These are phyloP conservation scores for Sitodiplosis mosellana DNA, from an alignment of 1,140 invertebrate genomes.

Conservation along the genomic window DNA sequence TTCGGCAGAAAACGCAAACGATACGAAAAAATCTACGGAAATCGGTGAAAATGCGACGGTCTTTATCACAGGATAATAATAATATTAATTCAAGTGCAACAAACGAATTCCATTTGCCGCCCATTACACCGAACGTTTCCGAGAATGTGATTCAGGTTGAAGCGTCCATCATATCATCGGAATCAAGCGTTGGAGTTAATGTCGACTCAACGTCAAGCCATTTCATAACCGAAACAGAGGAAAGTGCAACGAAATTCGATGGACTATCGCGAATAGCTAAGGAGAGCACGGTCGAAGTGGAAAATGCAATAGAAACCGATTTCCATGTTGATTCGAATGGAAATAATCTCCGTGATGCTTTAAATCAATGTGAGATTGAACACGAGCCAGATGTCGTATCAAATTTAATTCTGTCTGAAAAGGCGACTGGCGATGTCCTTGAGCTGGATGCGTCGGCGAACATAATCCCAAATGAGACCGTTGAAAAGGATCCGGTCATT, in stretches of 20 bases:
- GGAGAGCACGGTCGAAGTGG: too few relatives aligned
- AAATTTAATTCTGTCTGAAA: too few relatives aligned
- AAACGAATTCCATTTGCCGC: slow-evolving; percentile 40
- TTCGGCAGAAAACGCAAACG: slow-evolving; percentile 14
- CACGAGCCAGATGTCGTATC: too few relatives aligned
- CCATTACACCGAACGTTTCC: slow-evolving; percentile 30
- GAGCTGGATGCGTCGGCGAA: too few relatives aligned
- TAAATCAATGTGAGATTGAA: too few relatives aligned
- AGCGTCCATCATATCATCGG: slow-evolving; percentile 26
- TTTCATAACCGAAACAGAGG: slow-evolving; percentile 30
- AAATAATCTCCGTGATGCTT: too few relatives aligned
- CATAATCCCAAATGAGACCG: too few relatives aligned
- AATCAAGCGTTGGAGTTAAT: slow-evolving; percentile 42
- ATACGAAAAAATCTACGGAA: slow-evolving; percentile 6
- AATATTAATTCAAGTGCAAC: background rate
- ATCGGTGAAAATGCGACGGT: slow-evolving; percentile 2
- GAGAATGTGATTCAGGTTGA: slow-evolving; percentile 26
- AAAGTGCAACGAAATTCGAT: slow-evolving; percentile 6
- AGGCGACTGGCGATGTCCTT: too few relatives aligned
- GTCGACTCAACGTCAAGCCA: slow-evolving; percentile 46
- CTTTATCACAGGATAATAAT: slow-evolving; percentile 10
- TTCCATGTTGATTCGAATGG: too few relatives aligned
- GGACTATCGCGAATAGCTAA: too few relatives aligned
- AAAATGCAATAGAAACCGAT: too few relatives aligned
- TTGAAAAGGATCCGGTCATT: too few relatives aligned